Evolutionary conservation across 2,797 vertebrate species (phyloP), one percentile per base, ranked within the genome.

Genomic region (Enteromius radiatus): DNA sequence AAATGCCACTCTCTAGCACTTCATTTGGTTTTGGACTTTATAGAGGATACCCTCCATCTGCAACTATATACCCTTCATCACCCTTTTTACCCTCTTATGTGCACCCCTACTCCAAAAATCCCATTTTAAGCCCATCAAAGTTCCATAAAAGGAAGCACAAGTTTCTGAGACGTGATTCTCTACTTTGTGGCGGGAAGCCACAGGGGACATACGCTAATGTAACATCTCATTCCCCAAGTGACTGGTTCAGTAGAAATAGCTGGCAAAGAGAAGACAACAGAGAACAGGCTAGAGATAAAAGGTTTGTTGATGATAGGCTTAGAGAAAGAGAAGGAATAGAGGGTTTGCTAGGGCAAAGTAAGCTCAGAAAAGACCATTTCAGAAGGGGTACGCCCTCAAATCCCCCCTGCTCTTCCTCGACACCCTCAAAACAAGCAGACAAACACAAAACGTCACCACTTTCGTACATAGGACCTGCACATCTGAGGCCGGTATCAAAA

Each of bases 121-220:
- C 98, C 84, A 95, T 98, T 81, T 96, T 99, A 83, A 99, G 98
- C 83, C 98, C 98, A 0, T 95, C 97, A 85, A 96, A 99, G 86
- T 99, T 98, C 74, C 97, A 98, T 91, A 96, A 98, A 92, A 96
- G 97, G 87, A 97, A 97, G 87, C 96, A 96, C 91, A 96, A 98
- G 90, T 90, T 97, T 47, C 88, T 97, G 33, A 95, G 96, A 81
- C 97, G 97, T 88, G 97, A 97, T 80, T 94, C 95, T 68, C 95
- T 84, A 69, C 85, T 91, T 67, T 86, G 85, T 90, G 90, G 56
- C 87, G 90, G 82, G 90, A 95, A 92, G 33, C 94, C 23, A 95
- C 92, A 89, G 95, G 49, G 81, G n/a, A 38, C 78, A 0, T 81
- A 96, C 61, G 95, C 97, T 80, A 96, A 95, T 1, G 96, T 96